Conservation (phyloP, 1,140 invertebrate genomes). For the Chymomyza costata region DNA sequence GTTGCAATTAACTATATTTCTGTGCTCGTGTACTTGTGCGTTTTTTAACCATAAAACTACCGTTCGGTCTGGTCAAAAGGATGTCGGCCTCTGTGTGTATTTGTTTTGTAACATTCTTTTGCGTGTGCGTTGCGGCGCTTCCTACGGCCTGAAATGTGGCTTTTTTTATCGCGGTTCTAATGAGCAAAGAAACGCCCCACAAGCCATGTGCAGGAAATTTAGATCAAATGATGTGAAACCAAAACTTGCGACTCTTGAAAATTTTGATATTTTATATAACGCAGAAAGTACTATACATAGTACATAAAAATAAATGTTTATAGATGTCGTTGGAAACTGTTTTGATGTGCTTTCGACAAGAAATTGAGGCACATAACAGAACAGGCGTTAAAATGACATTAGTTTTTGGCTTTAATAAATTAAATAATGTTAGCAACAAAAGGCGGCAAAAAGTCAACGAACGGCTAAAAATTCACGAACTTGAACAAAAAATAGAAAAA, state of each 20-base stretch:
- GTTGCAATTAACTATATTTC: too few species aligned
- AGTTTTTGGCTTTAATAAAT: constrained; percentile 53
- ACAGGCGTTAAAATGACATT: constrained; percentile 53
- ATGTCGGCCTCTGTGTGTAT: too few species aligned
- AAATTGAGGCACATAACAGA: constrained; percentile 21
- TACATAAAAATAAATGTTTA: neutral
- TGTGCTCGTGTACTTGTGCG: too few species aligned
- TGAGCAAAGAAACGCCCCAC: neutral
- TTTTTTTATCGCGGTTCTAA: too few species aligned
- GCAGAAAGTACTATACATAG: neutral
- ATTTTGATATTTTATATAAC: neutral
- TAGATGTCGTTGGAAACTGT: constrained; percentile 41
- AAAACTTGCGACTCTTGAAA: neutral
- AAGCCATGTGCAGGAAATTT: neutral
- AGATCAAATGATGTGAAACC: neutral
- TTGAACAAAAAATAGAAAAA: constrained; percentile 51
- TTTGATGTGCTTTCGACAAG: too few species aligned
- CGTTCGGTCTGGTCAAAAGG: too few species aligned
- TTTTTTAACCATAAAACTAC: too few species aligned
- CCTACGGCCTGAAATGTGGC: too few species aligned
- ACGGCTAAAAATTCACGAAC: constrained; percentile 72
- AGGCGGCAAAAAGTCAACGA: constrained; percentile 57
- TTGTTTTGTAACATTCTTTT: too few species aligned
- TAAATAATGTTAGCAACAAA: constrained; percentile 50
- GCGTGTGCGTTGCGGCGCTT: too few species aligned